Evolutionary conservation across 2,113 vertebrate species (phyloP), one percentile per base, ranked within the genome.

Genomic region (Hippopotamus amphibius): DNA sequence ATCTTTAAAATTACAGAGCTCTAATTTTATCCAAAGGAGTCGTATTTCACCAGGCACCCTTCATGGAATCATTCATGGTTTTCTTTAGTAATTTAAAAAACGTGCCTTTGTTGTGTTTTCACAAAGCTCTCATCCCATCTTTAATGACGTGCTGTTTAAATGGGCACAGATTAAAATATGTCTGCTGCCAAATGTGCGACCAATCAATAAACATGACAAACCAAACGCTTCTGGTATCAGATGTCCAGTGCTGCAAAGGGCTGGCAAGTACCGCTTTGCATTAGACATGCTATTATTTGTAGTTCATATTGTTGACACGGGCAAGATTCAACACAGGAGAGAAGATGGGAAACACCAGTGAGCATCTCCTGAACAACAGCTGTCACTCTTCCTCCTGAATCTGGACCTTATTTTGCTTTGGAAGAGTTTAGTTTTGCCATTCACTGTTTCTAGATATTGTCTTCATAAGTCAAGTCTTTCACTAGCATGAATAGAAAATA

Each of bases 381-480:
- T 90, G 90, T 96, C 90, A 93, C 72, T 97, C 61, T 97, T 94
- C 86, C 85, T 87, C 77, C 69, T 97, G 28, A 77, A 85, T 66
- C 37, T 74, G 7, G 13, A 13, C 37, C 19, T 1, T 48, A 57
- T 93, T 96, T 96, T 80, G 71, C 65, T 96, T 87, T 87, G 43
- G 61, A 89, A 79, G 86, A 90, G 21, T 33, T 48, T 68, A 69
- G 46, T 84, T 91, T 93, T 93, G 13, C 17, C 46, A 55, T 48
- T 68, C 21, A 17, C 30, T 71, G 48, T 86, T 92, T 96, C 65
- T 66, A 76, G 93, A 91, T 37, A 43, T 1, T 92, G 37, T 93
- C 93, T 96, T 91, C 66, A 57, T 92, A 96, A 97, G 63, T 90
- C 63, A 94, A 96, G 90, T 93, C 33, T 89, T 88, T 93, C 68